These are phyloP conservation scores for Halocaridina rubra DNA, from an alignment of 2,888 invertebrate genomes.

Conservation along the genomic window DNA sequence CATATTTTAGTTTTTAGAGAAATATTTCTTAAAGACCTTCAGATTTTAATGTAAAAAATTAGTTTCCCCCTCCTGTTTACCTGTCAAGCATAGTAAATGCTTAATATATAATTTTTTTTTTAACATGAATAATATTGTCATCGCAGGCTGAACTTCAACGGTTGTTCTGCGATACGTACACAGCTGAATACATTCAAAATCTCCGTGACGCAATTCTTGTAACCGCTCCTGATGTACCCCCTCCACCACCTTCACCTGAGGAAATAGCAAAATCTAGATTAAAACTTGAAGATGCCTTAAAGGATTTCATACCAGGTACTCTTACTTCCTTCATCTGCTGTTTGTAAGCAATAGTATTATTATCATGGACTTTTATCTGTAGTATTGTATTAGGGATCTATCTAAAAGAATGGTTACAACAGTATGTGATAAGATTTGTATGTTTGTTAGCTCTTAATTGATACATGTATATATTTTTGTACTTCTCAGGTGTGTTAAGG, in stretches of 20 bases:
- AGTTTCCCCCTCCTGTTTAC: not conserved
- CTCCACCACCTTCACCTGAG: slow-evolving; percentile 4
- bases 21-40: too few species aligned
- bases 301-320: slow-evolving; percentile 36
- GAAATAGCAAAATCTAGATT: slow-evolving; percentile 14
- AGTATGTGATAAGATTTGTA: not conserved
- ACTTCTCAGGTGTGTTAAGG: slow-evolving; percentile 18
- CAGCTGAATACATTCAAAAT: slow-evolving; percentile 28
- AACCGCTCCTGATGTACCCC: not conserved
- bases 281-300: slow-evolving; percentile 23
- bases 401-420: not conserved
- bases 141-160: slow-evolving; percentile 36
- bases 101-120: not conserved
- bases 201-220: slow-evolving; percentile 30
- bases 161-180: slow-evolving; percentile 24
- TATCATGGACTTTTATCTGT: too few species aligned
- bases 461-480: not conserved
- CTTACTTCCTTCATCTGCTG: not conserved
- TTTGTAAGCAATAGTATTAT: too few species aligned
- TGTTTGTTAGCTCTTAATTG: not conserved
- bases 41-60: too few species aligned
- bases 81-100: not conserved
- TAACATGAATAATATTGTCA: too few species aligned
- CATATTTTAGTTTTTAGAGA: too few species aligned
- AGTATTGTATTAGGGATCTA: too few species aligned